Evolutionary conservation across 2,797 vertebrate species (phyloP).

Genomic region (Prionace glauca): DNA sequence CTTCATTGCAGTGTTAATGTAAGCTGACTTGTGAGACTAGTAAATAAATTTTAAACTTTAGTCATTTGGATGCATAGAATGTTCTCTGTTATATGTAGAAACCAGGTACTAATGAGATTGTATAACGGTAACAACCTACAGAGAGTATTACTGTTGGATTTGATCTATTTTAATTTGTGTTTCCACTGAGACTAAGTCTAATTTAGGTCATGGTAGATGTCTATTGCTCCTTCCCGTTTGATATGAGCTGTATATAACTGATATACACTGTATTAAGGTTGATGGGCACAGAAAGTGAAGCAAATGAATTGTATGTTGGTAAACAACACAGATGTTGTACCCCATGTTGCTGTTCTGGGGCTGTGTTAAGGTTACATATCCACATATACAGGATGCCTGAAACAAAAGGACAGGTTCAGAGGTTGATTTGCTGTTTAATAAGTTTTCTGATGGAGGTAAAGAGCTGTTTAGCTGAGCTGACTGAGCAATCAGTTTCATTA

Average conservation of each 20-base stretch:
- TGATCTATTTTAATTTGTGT: too few species aligned
- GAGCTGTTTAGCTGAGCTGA: neutral
- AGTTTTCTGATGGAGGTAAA: too few species aligned
- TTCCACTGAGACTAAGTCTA: too few species aligned
- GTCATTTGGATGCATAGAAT: too few species aligned
- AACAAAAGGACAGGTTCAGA: neutral
- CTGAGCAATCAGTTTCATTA: neutral
- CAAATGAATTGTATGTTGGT: neutral
- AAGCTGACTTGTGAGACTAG: too few species aligned
- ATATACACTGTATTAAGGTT: neutral
- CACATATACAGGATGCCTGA: neutral
- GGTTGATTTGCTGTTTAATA: neutral
- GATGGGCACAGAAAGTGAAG: neutral
- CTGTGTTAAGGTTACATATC: neutral
- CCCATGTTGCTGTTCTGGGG: neutral
- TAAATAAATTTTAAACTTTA: too few species aligned
- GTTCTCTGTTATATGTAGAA: too few species aligned
- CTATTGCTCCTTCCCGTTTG: neutral
- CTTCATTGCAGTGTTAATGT: too few species aligned
- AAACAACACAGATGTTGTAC: neutral
- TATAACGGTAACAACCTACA: too few species aligned
- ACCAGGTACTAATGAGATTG: too few species aligned
- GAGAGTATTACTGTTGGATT: too few species aligned
- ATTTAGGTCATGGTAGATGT: neutral
- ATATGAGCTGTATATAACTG: neutral